Conservation (phyloP, 2,113 vertebrate genomes). For the Pogona vitticeps region DNA sequence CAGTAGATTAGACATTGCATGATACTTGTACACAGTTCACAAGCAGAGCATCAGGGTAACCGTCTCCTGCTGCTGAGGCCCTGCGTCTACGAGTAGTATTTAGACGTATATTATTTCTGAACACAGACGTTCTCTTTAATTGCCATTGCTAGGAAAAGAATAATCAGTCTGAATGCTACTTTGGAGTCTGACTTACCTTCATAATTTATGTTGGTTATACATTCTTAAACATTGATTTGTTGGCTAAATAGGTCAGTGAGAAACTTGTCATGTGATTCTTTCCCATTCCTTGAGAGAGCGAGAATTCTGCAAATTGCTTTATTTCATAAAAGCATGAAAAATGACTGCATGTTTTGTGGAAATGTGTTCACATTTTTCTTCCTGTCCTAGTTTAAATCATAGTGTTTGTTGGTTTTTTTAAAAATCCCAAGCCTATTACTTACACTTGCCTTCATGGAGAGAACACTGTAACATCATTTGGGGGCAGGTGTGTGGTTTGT, state of each 20-base stretch:
- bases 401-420: neutral
- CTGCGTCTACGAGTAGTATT: neutral
- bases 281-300: conserved; percentile 1
- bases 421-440: neutral
- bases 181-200: neutral
- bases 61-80: neutral
- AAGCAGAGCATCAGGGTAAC: neutral
- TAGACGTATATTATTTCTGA: neutral
- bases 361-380: neutral
- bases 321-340: conserved; percentile 13
- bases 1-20: no score
- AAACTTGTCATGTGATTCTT: neutral
- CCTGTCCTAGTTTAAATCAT: neutral
- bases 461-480: neutral
- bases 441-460: neutral
- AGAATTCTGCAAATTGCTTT: conserved; percentile 15
- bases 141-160: neutral
- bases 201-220: neutral
- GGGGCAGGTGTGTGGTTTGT: neutral
- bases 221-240: neutral
- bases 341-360: neutral
- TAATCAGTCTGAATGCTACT: neutral
- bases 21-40: neutral
- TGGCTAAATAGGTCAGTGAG: conserved; percentile 23
- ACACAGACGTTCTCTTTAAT: neutral